Base-by-base conservation (phyloP, 2,113 vertebrate genomes). In the Erythrocercus mccallii region DNA sequence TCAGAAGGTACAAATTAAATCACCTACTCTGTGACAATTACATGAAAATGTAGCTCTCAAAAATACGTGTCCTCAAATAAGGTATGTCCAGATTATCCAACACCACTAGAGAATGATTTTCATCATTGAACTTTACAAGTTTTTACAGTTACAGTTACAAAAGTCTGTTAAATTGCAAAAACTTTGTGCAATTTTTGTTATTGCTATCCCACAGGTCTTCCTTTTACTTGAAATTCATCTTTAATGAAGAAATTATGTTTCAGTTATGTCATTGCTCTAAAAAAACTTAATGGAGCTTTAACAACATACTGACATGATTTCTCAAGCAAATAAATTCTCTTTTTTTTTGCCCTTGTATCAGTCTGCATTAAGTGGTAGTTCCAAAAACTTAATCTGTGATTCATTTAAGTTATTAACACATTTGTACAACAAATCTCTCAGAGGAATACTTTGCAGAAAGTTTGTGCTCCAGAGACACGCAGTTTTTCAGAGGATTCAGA, bases 1-100 rank as follows among this genome's bases (percentile, higher is more conserved):
- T 77, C 69, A 69, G 64, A 91, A 77, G 30, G 53, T 61, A 81
- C 50, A 81, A 92, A 30, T 42, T 51, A 88, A 91, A 42, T 71
- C 37, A 70, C 19, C 40, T 69, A 53, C 21, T 86, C 64, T 35
- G 40, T 51, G 45, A 77, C 76, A 69, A 81, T 71, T 54, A 10
- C 69, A 45, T 58, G 61, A 79, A 81, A 84, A 73, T 2, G 4
- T 18, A 53, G 28, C n/a, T 91, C n/a, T 69, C 40, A 81, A 72
- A 88, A 77, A 38, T 51, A 44, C 14, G 5, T 60, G 8, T 77
- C 54, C 24, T 77, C 28, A 18, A 30, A 30, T 23, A 53, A 81
- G 37, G 17, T 37, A 66, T 18, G 42, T 53, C 47, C 38, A 57
- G n/a, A 65, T 33, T 45, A 33, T 57, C 37, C 64, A 73, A 35